Conservation (phyloP, 1,140 invertebrate species). For the Zaprionus lachaisei region DNA sequence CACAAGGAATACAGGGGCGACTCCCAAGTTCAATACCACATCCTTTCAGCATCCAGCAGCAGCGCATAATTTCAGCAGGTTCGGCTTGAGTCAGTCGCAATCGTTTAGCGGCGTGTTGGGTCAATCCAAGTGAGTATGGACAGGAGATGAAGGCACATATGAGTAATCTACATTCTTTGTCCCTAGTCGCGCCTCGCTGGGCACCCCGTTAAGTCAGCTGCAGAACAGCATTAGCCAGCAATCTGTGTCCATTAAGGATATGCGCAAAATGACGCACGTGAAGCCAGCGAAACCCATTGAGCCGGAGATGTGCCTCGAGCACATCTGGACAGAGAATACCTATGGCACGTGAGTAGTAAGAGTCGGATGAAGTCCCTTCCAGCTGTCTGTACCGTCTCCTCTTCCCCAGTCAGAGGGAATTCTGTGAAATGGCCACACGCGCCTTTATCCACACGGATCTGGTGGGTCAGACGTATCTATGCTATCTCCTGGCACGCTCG, state of each 20-base stretch:
- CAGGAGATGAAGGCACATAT: too few relatives aligned
- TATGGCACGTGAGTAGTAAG: constrained; percentile 80
- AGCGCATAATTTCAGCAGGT: constrained; percentile 55
- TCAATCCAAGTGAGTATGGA: constrained; percentile 65
- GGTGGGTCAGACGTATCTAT: constrained; percentile 92
- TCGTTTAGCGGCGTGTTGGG: constrained; percentile 71
- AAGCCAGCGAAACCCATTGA: constrained; percentile 89
- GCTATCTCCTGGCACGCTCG: constrained; percentile 90
- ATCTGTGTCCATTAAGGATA: constrained; percentile 76
- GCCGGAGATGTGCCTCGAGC: constrained; percentile 94
- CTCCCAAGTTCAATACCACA: constrained; percentile 31
- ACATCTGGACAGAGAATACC: constrained; percentile 93
- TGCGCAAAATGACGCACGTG: constrained; percentile 69
- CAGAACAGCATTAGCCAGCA: constrained; percentile 72
- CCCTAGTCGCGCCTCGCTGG: constrained; percentile 60
- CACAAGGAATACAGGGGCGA: constrained; percentile 53
- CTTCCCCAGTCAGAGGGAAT: constrained; percentile 74
- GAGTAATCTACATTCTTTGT: background rate
- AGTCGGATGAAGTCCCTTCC: background rate
- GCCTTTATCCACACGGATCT: constrained; percentile 93
- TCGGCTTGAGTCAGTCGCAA: constrained; percentile 71
- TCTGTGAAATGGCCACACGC: constrained; percentile 87
- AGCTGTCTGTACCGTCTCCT: background rate
- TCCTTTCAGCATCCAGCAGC: constrained; percentile 53
- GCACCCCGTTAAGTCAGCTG: constrained; percentile 70